phyloP scores from a whole-genome alignment of 23 tunicate genomes.

The Trididemnum miniatum region DNA sequence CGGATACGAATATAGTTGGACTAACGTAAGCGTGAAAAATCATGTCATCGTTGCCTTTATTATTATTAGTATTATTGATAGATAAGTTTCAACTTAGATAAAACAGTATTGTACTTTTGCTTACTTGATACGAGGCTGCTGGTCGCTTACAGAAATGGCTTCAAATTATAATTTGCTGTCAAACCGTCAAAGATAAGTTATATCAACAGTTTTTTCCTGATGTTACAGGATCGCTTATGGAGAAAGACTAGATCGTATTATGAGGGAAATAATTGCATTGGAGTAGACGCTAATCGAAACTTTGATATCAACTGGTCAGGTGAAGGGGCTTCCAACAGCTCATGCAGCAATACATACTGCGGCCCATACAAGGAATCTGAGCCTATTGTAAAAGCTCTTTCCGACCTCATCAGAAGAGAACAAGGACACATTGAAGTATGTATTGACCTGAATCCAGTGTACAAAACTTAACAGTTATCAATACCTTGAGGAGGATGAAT shows the following conservation, averaged over 20 bases:
- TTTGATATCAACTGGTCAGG: constrained; percentile 71
- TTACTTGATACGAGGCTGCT: background rate
- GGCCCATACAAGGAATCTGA: constrained; percentile 77
- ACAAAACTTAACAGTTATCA: too few species aligned
- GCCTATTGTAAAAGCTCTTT: constrained; percentile 47
- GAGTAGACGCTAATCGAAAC: constrained; percentile 89
- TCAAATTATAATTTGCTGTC: too few species aligned
- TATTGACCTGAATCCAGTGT: background rate
- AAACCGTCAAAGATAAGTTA: too few species aligned
- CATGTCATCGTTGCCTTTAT: too few species aligned
- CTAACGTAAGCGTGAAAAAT: constrained; percentile 30
- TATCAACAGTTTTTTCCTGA: too few species aligned
- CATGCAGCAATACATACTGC: constrained; percentile 72
- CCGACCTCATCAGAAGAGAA: constrained; percentile 30
- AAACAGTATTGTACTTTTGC: too few species aligned
- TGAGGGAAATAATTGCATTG: constrained; percentile 51
- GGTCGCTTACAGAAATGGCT: background rate
- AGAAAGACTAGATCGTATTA: constrained; percentile 77
- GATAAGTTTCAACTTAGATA: too few species aligned
- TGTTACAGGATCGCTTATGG: constrained; percentile 98
- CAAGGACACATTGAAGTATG: constrained; percentile 13
- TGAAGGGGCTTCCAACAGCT: constrained; percentile 54
- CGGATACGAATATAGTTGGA: constrained; percentile 86
- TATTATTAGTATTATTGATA: too few species aligned
- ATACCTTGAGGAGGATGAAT: too few species aligned